These are phyloP conservation scores for Saccostrea glomerata DNA, from an alignment of 1,140 invertebrate genomes.

Conservation along the genomic window DNA sequence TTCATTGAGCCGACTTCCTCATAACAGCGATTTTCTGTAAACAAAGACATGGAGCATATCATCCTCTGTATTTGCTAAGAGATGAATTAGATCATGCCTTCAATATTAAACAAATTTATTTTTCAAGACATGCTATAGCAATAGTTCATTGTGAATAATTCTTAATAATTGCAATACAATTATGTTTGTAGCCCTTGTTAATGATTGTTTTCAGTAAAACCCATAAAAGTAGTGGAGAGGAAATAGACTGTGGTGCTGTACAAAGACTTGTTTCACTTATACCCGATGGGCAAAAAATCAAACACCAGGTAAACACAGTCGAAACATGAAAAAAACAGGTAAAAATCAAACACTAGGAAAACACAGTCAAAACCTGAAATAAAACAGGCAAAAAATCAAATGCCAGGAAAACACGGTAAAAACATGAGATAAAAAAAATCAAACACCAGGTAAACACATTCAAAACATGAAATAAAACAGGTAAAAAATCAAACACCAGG, in stretches of 20 bases:
- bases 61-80: neutral
- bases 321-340: neutral
- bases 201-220: conserved; percentile 2
- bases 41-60: neutral
- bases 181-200: neutral
- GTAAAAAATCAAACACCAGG: conserved; percentile 66
- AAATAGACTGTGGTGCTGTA: conserved; percentile 44
- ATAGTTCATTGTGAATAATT: too few species aligned
- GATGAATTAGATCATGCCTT: neutral
- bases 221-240: neutral
- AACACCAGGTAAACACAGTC: conserved; percentile 64
- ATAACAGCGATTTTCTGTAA: neutral
- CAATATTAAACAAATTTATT: neutral
- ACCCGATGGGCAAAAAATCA: conserved; percentile 63
- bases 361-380: too few species aligned
- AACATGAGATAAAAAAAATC: conserved; percentile 28
- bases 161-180: neutral
- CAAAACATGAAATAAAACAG: conserved; percentile 9
- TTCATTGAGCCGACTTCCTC: neutral
- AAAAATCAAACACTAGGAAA: neutral
- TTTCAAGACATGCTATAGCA: neutral
- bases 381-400: conserved; percentile 60
- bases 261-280: conserved; percentile 62
- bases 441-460: conserved; percentile 67
- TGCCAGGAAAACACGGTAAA: conserved; percentile 59